Evolutionary conservation across 1,140 invertebrate species (phyloP).

Genomic region (Dufourea novaeangliae): DNA sequence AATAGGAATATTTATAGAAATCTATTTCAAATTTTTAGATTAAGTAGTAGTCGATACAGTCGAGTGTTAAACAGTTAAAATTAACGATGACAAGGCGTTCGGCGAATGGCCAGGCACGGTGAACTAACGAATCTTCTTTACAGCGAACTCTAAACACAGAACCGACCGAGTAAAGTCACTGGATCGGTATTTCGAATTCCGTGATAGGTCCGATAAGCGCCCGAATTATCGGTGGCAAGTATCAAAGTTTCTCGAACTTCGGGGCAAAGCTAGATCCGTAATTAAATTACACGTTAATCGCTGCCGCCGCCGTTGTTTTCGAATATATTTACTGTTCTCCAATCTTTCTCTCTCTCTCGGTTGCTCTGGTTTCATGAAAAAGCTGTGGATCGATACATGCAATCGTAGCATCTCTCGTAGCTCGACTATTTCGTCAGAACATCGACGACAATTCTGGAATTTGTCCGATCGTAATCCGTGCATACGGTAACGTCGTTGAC

Average conservation of each 20-base stretch:
- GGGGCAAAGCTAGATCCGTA: constrained; percentile 9
- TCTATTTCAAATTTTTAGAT: too few species aligned
- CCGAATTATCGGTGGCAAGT: constrained; percentile 26
- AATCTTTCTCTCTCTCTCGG: constrained; percentile 21
- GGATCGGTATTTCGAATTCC: constrained; percentile 16
- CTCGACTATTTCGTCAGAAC: neutral
- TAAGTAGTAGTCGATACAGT: too few species aligned
- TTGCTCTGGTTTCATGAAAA: neutral
- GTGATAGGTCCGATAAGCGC: neutral
- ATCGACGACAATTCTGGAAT: neutral
- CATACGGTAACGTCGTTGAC: constrained; percentile 15
- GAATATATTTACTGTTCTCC: constrained; percentile 20
- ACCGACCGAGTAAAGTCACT: neutral
- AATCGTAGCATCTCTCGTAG: neutral
- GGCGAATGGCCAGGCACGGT: constrained; percentile 32
- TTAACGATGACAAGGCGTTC: neutral
- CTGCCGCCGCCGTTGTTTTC: constrained; percentile 64
- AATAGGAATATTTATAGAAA: too few species aligned
- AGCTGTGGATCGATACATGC: neutral
- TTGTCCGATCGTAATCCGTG: neutral
- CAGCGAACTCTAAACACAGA: constrained; percentile 26
- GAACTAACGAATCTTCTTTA: constrained; percentile 46
- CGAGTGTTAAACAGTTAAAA: neutral
- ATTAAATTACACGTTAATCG: constrained; percentile 27
- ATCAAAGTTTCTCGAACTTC: neutral